Evolutionary conservation across 2,113 vertebrate species (phyloP).

Genomic region (Ameiurus melas): DNA sequence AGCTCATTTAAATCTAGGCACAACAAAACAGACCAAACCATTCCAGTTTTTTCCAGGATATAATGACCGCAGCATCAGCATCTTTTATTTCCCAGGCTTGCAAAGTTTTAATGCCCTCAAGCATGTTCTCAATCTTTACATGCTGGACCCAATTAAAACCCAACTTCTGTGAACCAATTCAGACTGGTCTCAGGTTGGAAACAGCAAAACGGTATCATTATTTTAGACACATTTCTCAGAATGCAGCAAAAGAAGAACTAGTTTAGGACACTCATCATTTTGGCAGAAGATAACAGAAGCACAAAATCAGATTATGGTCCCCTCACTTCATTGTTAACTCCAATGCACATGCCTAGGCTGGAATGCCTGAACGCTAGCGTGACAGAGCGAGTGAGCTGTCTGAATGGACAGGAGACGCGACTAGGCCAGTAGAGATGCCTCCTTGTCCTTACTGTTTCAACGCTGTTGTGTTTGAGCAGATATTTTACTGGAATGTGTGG

Average conservation of each 20-base stretch:
- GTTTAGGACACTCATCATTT: background rate
- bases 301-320: background rate
- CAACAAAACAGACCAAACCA: background rate
- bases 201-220: background rate
- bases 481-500: background rate
- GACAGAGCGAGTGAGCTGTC: background rate
- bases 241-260: background rate
- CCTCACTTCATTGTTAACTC: background rate
- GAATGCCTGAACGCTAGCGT: background rate
- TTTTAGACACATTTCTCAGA: background rate
- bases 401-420: background rate
- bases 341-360: background rate
- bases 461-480: background rate
- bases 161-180: background rate
- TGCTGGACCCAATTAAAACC: background rate
- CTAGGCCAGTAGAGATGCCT: background rate
- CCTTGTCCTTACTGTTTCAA: too few species aligned
- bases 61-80: background rate
- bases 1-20: background rate
- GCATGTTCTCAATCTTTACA: background rate
- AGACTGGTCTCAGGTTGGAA: background rate
- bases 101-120: background rate
- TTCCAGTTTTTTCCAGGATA: background rate
- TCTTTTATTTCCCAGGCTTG: background rate
- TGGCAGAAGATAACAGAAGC: background rate